phyloP scores from a whole-genome alignment of 2,113 vertebrate genomes.

The Strigops habroptila region DNA sequence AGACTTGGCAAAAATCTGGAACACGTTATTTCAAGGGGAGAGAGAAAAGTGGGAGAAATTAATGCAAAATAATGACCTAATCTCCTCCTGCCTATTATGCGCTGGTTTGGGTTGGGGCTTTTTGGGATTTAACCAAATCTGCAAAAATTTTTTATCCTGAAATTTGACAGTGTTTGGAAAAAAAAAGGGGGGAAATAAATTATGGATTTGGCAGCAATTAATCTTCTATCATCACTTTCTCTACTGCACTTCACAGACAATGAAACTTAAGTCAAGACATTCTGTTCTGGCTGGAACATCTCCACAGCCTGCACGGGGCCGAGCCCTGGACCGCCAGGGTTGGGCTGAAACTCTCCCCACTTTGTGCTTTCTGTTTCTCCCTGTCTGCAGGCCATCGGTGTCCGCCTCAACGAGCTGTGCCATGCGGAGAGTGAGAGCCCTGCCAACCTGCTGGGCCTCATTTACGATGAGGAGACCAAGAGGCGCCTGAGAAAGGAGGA shows the following conservation, averaged over 20 bases:
- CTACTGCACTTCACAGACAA: neutral
- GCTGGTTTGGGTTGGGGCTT: neutral
- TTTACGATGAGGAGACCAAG: conserved; percentile 97
- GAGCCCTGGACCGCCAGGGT: neutral
- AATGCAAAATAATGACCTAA: neutral
- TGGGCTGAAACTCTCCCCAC: neutral
- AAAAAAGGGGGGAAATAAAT: neutral
- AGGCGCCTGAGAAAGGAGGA: conserved; percentile 93
- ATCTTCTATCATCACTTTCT: neutral
- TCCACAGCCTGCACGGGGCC: neutral
- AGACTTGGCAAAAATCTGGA: neutral
- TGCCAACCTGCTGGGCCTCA: conserved; percentile 93
- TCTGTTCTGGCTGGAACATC: neutral
- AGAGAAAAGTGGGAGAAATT: neutral
- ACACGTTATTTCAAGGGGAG: neutral
- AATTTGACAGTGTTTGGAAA: neutral
- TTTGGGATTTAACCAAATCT: neutral
- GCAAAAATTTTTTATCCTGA: neutral
- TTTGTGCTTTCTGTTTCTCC: neutral
- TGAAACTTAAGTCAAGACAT: neutral
- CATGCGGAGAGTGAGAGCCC: conserved; percentile 95
- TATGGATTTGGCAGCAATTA: neutral
- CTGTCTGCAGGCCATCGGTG: conserved; percentile 85
- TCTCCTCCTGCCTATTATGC: neutral
- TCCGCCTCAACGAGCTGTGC: conserved; percentile 92